Evolutionary conservation across 2,113 vertebrate species (phyloP), one percentile per base, ranked within the genome.

Genomic region (Desmodus rotundus): DNA sequence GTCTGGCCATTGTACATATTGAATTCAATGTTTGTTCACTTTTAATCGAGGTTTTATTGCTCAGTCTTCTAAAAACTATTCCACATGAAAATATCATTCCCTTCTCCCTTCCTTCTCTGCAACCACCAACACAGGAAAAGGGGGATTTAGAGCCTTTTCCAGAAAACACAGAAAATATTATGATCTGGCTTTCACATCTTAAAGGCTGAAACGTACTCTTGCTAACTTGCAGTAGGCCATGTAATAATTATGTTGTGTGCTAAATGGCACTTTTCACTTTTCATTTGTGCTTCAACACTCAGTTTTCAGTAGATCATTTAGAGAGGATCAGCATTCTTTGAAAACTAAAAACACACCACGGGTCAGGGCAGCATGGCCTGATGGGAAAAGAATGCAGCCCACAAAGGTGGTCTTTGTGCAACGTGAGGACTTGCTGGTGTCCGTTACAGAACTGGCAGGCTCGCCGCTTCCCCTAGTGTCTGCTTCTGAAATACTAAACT

Each of bases 401-500:
- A 98, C 82, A 97, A 96, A 97, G 90, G 52, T 95, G 76, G 96
- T 86, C 77, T 95, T 93, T 97, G 76, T 96, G 47, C 96, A 89
- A 74, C 0, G 3, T 90, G 86, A 95, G 17, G 91, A 92, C 70
- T 83, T 33, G 3, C 31, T 1, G 28, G 92, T 96, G 85, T 91
- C 77, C 93, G 17, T 93, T 95, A 87, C 87, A 87, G 31, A 97
- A 83, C 4, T 87, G 97, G 56, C 80, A 97, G 65, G 61, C 20
- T 96, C 54, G 54, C 58, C 8, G 31, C 96, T 98, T 98, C 82
- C 96, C 54, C 93, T 92, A 77, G 65, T 33, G 14, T 96, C 93
- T 96, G 54, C n/a, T 96, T 50, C 80, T 97, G 93, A 98, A 98
- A 97, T 96, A 72, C 52, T 96, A 92, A 97, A 98, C 95, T 95